Base-by-base conservation (phyloP, 2,888 invertebrate species). In the Cataglyphis rosenhaueri region DNA sequence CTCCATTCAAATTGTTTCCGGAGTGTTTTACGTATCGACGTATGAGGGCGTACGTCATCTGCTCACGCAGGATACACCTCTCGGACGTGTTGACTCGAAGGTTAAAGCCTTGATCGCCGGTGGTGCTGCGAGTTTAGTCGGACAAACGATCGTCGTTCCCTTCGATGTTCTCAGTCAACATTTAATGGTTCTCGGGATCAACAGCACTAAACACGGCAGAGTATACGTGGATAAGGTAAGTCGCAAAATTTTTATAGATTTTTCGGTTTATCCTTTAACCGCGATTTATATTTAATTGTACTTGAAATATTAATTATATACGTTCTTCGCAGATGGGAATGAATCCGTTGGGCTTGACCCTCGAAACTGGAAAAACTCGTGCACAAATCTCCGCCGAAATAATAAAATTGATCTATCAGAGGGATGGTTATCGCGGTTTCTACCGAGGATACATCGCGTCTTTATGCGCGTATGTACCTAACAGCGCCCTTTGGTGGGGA, bases 401-500 rank as follows among this genome's bases (percentile, higher is more conserved):
- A 81, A 96, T 97, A 0, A 95, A 95, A 76, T 96, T 97, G 81
- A 97, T 99, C 88, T 97, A 98, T 94, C 95, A 96, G 74, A 95
- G 96, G 83, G 98, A 99, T 94, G 99, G 99, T 0, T 93, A 98
- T 3, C 94, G 95, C 82, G 99, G 99, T 0, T 99, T 98, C 95
- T 99, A 99, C 94, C 95, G 99, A 83, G 99, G 99, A 0, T 99
- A 99, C 93, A 95, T 97, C 38, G 98, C 99, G 0, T 99, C 99
- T 41, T 95, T 99, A 15, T 97, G 97, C 89, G 97, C 98, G 0
- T 99, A 98, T 94, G 99, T 99, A 65, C 99, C 99, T 18, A 99
- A 98, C 95, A 98, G 98, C 25, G 99, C 99, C n/a, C 96, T 99
- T 65, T 99, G 99, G 99, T 99, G 99, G 99, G 97, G 97, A 29